Conservation (phyloP, 2,797 vertebrate species). For the Lagocephalus sceleratus region DNA sequence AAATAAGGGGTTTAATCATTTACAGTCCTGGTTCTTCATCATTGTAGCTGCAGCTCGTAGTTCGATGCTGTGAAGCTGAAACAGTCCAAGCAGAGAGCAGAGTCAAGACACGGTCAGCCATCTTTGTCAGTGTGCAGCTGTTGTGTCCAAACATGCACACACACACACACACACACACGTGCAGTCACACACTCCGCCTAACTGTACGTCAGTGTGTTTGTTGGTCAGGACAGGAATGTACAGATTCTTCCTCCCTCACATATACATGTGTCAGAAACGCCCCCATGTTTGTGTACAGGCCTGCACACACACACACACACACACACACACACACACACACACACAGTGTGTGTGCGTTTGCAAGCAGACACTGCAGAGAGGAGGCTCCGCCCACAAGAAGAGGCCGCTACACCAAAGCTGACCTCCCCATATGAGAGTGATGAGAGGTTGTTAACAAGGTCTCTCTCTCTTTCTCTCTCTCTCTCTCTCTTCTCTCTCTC, state of each 20-base stretch:
- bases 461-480: no score
- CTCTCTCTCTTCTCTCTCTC: no score
- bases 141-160: neutral
- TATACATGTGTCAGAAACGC: slow-evolving; percentile 15
- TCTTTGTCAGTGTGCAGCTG: no score
- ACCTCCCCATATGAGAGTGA: slow-evolving; percentile 25
- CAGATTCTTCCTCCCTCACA: slow-evolving; percentile 17
- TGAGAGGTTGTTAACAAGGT: slow-evolving; percentile 1
- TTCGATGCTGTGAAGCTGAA: no score
- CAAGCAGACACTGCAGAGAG: slow-evolving; percentile 64
- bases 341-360: slow-evolving; percentile 39
- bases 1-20: no score
- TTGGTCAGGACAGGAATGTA: slow-evolving; percentile 31
- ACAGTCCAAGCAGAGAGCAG: no score
- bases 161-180: slow-evolving; percentile 18
- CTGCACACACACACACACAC: slow-evolving; percentile 13
- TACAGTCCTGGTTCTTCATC: no score
- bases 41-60: no score
- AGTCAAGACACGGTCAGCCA: no score
- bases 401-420: slow-evolving; percentile 56
- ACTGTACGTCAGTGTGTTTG: no score
- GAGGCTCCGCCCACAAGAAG: slow-evolving; percentile 73
- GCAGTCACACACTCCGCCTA: no score
- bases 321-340: slow-evolving; percentile 16
- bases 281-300: slow-evolving; percentile 5